phyloP scores from a whole-genome alignment of 2,113 vertebrate genomes.

The Antechinus flavipes region DNA sequence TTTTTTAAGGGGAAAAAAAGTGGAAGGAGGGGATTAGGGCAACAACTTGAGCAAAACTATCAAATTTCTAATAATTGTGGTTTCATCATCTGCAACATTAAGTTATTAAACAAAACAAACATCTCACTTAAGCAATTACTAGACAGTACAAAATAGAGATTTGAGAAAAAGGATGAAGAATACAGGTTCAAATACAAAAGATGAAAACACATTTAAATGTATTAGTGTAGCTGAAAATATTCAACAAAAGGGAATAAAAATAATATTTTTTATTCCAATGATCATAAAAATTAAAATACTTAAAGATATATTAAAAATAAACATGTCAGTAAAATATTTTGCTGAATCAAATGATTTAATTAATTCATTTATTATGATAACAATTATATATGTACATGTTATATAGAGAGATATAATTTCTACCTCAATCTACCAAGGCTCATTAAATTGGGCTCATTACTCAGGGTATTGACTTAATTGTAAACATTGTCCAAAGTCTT shows the following conservation, averaged over 20 bases:
- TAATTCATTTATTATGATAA: slow-evolving; percentile 39
- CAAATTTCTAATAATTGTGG: background rate
- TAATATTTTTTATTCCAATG: background rate
- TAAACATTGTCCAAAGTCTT: background rate
- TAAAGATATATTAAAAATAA: slow-evolving; percentile 28
- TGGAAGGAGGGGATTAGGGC: background rate
- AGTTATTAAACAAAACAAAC: slow-evolving; percentile 27
- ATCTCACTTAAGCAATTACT: background rate
- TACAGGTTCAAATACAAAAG: background rate
- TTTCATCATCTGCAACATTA: slow-evolving; percentile 8
- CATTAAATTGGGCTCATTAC: slow-evolving; percentile 21
- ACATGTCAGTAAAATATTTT: slow-evolving; percentile 1
- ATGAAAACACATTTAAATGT: slow-evolving; percentile 22
- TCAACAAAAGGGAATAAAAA: slow-evolving; percentile 16
- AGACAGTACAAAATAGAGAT: background rate
- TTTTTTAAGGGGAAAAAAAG: slow-evolving; percentile 1
- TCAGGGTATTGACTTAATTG: slow-evolving; percentile 12
- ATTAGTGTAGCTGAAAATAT: slow-evolving; percentile 28
- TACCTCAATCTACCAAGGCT: background rate
- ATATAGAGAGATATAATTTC: slow-evolving; percentile 19
- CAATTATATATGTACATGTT: background rate
- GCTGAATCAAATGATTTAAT: slow-evolving; percentile 40
- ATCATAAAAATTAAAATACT: slow-evolving; percentile 34
- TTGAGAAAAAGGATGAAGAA: slow-evolving; percentile 19
- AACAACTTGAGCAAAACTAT: slow-evolving; percentile 35